Percentiles rank a stretch among this genome's conserved stretches.
Evolutionary conservation across 2,888 invertebrate genomes (phyloP).

Genomic region (Oegoconia quadripuncta): DNA sequence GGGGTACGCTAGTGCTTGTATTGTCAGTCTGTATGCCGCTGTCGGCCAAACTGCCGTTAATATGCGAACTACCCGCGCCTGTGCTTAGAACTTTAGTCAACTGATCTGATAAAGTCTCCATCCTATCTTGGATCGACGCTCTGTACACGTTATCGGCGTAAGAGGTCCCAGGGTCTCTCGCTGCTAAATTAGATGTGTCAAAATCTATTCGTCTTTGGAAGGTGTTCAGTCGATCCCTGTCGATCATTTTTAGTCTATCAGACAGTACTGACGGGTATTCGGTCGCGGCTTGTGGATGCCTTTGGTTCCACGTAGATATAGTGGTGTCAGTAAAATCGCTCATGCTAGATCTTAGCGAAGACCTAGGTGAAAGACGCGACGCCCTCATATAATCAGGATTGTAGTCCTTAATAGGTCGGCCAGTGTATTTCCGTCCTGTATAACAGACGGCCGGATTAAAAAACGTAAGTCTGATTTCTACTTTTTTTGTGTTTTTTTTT

Average conservation of each 20-base stretch:
- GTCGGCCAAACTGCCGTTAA: constrained; percentile 69
- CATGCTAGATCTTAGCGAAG: constrained; percentile 67
- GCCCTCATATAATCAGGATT: constrained; percentile 59
- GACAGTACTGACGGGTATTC: constrained; percentile 71
- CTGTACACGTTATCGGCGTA: constrained; percentile 58
- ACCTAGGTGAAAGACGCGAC: constrained; percentile 62
- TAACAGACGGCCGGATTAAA: constrained; percentile 32
- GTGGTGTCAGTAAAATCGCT: constrained; percentile 76
- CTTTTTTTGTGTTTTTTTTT: constrained; percentile 26
- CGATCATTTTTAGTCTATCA: constrained; percentile 57
- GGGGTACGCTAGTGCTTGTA: constrained; percentile 67
- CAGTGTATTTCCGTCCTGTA: constrained; percentile 64
- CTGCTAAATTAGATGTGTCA: constrained; percentile 51
- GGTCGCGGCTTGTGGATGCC: constrained; percentile 44
- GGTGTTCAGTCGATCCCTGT: constrained; percentile 50
- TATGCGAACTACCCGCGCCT: constrained; percentile 68
- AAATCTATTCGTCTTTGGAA: constrained; percentile 66
- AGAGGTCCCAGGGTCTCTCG: constrained; percentile 55
- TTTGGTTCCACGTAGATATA: constrained; percentile 71
- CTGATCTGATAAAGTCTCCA: constrained; percentile 65
- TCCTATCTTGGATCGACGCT: constrained; percentile 51
- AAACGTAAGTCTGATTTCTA: constrained; percentile 14
- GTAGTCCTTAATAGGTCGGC: constrained; percentile 69
- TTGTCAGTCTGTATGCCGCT: constrained; percentile 73
- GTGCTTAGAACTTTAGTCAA: constrained; percentile 66